phyloP scores from a whole-genome alignment of 53 echinoderm and acorn worm species.

The Pentamera pediparva region DNA sequence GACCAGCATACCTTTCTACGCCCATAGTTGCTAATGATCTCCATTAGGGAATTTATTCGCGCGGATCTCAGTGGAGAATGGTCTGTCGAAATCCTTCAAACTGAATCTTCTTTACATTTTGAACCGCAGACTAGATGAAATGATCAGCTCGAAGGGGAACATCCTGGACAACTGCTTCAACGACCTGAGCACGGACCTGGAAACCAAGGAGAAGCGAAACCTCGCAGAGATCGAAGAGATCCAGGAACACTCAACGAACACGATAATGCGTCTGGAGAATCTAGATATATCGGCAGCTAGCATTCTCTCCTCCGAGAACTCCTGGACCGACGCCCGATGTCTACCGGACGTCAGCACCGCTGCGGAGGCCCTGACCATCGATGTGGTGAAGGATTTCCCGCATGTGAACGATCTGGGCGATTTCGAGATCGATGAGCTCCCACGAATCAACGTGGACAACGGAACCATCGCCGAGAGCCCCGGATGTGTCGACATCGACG shows the following conservation, averaged over 20 bases:
- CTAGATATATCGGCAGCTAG: not conserved
- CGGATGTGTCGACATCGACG: not conserved
- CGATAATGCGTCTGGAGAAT: not conserved
- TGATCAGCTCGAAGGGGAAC: too few relatives aligned
- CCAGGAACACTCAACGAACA: not conserved
- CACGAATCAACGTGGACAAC: not conserved
- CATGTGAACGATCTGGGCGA: not conserved
- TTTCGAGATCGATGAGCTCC: not conserved
- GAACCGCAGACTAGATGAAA: too few relatives aligned
- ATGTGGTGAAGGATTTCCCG: not conserved
- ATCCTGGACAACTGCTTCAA: too few relatives aligned
- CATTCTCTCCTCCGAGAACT: not conserved
- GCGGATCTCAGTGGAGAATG: too few relatives aligned
- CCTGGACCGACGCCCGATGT: not conserved
- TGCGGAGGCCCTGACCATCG: not conserved
- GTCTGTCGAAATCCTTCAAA: too few relatives aligned
- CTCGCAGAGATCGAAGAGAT: not conserved
- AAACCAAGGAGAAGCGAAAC: not conserved
- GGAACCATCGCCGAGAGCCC: not conserved
- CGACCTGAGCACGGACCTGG: too few relatives aligned
- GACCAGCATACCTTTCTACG: too few relatives aligned
- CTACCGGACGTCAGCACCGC: not conserved
- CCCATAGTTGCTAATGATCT: too few relatives aligned
- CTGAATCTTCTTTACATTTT: too few relatives aligned
- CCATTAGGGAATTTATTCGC: too few relatives aligned